Evolutionary conservation across 2,113 vertebrate genomes (phyloP).

Genomic region (Engystomops pustulosus): DNA sequence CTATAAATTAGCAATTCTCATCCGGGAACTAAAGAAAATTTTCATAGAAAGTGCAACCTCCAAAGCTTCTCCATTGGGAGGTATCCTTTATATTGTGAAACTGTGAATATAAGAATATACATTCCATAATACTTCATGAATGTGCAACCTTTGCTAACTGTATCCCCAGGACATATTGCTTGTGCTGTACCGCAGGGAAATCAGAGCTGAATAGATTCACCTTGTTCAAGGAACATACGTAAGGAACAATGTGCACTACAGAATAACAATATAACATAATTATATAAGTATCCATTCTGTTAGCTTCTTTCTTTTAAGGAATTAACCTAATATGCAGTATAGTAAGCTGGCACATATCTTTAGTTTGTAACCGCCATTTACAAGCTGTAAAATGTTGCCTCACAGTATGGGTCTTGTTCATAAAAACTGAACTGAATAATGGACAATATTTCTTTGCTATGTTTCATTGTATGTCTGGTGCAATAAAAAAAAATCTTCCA

Average conservation of each 20-base stretch:
- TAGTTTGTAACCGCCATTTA: too few relatives aligned
- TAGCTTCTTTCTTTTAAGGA: too few relatives aligned
- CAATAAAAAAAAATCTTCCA: too few relatives aligned
- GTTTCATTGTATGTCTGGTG: too few relatives aligned
- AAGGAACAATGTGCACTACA: not conserved
- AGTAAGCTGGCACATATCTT: too few relatives aligned
- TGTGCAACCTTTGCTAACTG: conserved; percentile 24
- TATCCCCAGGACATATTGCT: conserved; percentile 28
- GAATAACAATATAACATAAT: too few relatives aligned
- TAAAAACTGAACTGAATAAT: too few relatives aligned
- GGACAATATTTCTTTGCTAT: too few relatives aligned
- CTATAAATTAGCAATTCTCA: conserved; percentile 34
- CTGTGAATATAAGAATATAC: not conserved
- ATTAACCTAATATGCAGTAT: too few relatives aligned
- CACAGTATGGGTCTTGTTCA: too few relatives aligned
- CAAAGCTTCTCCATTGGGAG: conserved; percentile 17
- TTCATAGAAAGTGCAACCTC: conserved; percentile 6
- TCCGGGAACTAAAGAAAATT: not conserved
- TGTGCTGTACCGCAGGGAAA: conserved; percentile 32
- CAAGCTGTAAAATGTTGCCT: too few relatives aligned
- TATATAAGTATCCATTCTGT: too few relatives aligned
- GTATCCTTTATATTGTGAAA: conserved; percentile 18
- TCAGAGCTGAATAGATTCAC: conserved; percentile 18
- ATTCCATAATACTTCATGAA: conserved; percentile 22
- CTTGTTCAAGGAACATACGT: conserved; percentile 25